Conservation (phyloP, 2,113 vertebrate species). For the Ellobius talpinus region DNA sequence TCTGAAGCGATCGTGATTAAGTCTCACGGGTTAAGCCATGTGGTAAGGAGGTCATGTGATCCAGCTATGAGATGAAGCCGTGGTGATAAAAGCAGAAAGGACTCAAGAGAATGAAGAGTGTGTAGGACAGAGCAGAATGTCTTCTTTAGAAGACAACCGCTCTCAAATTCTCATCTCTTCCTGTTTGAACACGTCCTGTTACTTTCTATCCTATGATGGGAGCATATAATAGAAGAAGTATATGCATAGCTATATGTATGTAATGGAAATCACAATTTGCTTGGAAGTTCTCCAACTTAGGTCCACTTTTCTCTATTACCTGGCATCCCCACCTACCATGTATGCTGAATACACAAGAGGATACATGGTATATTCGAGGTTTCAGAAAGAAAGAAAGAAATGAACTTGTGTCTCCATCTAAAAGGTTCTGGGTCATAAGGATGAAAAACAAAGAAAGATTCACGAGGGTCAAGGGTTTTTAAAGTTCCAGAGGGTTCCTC, state of each 20-base stretch:
- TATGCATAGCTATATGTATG: neutral
- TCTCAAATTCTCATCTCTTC: neutral
- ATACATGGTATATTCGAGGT: neutral
- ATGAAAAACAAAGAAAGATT: neutral
- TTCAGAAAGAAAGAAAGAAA: conserved; percentile 14
- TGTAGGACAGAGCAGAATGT: rapidly evolving
- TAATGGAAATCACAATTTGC: neutral
- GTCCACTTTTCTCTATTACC: neutral
- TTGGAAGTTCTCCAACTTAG: neutral
- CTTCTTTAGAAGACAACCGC: neutral
- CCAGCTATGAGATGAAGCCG: rapidly evolving
- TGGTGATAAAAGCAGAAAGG: neutral
- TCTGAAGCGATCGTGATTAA: neutral
- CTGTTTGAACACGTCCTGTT: neutral
- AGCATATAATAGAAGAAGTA: neutral
- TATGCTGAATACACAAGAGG: neutral
- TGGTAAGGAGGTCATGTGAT: neutral
- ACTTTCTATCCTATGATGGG: neutral
- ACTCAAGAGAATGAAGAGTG: neutral
- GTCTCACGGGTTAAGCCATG: neutral
- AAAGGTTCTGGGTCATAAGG: neutral
- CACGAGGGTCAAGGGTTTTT: neutral
- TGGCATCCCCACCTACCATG: neutral
- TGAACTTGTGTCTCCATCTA: neutral
- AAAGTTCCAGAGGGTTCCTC: neutral